phyloP scores from a whole-genome alignment of 2,797 vertebrate species.

The Calcarius lapponicus region DNA sequence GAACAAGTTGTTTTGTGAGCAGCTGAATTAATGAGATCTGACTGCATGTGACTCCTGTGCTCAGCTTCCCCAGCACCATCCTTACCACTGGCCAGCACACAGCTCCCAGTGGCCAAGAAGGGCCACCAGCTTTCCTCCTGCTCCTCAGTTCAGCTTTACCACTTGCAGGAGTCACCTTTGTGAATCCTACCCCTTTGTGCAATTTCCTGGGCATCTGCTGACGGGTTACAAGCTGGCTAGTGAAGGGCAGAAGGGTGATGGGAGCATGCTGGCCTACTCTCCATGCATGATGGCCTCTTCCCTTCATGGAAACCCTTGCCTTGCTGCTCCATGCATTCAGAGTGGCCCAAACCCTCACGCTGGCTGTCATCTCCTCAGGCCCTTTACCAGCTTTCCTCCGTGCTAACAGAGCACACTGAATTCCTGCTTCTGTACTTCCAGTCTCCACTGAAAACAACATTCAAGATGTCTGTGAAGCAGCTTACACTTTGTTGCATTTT shows the following conservation, averaged over 20 bases:
- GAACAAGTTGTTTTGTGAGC: background rate
- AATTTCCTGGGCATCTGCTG: background rate
- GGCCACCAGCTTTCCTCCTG: background rate
- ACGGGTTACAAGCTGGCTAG: accelerated
- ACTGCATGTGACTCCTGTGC: accelerated
- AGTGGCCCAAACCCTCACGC: accelerated
- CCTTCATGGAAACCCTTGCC: background rate
- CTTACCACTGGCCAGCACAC: accelerated
- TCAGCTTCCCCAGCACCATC: accelerated
- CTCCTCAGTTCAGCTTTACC: background rate
- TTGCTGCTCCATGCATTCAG: background rate
- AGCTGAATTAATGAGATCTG: background rate
- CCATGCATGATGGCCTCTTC: background rate
- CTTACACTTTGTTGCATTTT: accelerated
- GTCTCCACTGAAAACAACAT: background rate
- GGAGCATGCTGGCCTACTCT: background rate
- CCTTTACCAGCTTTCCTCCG: background rate
- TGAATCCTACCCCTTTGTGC: background rate
- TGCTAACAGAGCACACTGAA: background rate
- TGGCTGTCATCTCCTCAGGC: accelerated
- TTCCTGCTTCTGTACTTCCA: background rate
- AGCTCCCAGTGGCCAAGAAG: background rate
- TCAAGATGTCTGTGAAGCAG: background rate
- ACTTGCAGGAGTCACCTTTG: background rate
- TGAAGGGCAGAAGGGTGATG: background rate